These are phyloP conservation scores for Aleiodes testaceus DNA, from an alignment of 2,888 invertebrate genomes.

Conservation along the genomic window DNA sequence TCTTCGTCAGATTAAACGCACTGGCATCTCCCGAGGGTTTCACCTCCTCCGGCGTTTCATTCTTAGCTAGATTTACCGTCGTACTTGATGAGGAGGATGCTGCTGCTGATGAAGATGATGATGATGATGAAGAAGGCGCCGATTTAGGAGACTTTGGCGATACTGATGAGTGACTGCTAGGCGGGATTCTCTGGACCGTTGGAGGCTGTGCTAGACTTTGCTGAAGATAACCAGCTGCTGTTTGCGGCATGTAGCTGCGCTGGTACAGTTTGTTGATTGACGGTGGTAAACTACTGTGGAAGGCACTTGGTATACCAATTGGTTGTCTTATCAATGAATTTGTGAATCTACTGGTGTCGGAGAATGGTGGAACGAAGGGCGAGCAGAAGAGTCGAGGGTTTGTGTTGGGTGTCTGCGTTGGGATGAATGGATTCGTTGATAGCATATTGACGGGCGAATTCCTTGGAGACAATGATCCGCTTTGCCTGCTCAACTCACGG, in stretches of 20 bases:
- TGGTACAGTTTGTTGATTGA: conserved; percentile 69
- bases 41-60: conserved; percentile 49
- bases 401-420: conserved; percentile 70
- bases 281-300: conserved; percentile 69
- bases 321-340: conserved; percentile 68
- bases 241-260: conserved; percentile 65
- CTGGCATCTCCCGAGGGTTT: conserved; percentile 2
- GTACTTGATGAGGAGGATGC: conserved; percentile 29
- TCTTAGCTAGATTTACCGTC: conserved; percentile 54
- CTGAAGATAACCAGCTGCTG: conserved; percentile 53
- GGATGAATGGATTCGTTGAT: conserved; percentile 71
- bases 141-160: conserved; percentile 45
- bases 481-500: conserved; percentile 51
- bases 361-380: conserved; percentile 63
- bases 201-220: conserved; percentile 60
- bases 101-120: conserved; percentile 1
- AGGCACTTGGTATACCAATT: conserved; percentile 69
- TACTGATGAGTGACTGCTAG: conserved; percentile 62
- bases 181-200: conserved; percentile 68
- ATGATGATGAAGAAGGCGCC: background rate
- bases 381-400: conserved; percentile 68
- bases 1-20: conserved; percentile 62
- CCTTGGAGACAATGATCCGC: conserved; percentile 65
- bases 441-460: conserved; percentile 70
- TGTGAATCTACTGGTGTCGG: conserved; percentile 63